A percentile compares a stretch with the other conserved stretches of the same genome.
Evolutionary conservation across 2,113 vertebrate species (phyloP).

Genomic region (Dascyllus trimaculatus): DNA sequence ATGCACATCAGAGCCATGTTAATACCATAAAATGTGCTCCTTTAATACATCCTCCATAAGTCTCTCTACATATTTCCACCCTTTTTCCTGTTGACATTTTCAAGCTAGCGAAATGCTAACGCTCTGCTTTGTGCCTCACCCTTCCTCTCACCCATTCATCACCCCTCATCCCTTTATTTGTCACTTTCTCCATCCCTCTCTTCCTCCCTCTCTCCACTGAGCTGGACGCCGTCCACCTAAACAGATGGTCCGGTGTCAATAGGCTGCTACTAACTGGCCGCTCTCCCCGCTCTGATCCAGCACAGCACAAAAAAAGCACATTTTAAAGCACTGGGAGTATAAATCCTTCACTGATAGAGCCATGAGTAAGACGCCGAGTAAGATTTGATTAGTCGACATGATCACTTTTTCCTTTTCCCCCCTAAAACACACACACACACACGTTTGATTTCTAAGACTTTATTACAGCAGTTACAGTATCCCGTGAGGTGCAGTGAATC

Average conservation of each 20-base stretch:
- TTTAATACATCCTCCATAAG: constrained; percentile 51
- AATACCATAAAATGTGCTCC: constrained; percentile 40
- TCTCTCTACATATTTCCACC: constrained; percentile 31
- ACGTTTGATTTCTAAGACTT: neutral
- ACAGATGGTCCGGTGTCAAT: constrained; percentile 94
- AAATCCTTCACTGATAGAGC: constrained; percentile 49
- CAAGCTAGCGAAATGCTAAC: constrained; percentile 40
- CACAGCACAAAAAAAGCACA: constrained; percentile 73
- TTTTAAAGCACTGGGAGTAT: constrained; percentile 62
- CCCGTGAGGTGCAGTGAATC: constrained; percentile 48
- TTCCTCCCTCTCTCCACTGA: constrained; percentile 28
- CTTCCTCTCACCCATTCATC: constrained; percentile 40
- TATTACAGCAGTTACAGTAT: neutral
- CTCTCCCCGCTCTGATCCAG: constrained; percentile 86
- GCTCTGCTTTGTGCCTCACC: constrained; percentile 71
- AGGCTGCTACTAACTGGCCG: constrained; percentile 93
- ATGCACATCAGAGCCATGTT: constrained; percentile 20
- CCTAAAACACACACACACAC: neutral
- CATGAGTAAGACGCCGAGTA: constrained; percentile 21
- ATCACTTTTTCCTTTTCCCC: neutral
- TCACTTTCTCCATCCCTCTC: constrained; percentile 46
- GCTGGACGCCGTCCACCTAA: constrained; percentile 89
- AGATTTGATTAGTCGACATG: constrained; percentile 43
- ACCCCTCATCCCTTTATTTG: constrained; percentile 48
- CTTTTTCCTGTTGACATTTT: constrained; percentile 28